These are phyloP conservation scores for Trypoxylon attenuatum DNA, from an alignment of 2,888 invertebrate genomes.

Conservation along the genomic window DNA sequence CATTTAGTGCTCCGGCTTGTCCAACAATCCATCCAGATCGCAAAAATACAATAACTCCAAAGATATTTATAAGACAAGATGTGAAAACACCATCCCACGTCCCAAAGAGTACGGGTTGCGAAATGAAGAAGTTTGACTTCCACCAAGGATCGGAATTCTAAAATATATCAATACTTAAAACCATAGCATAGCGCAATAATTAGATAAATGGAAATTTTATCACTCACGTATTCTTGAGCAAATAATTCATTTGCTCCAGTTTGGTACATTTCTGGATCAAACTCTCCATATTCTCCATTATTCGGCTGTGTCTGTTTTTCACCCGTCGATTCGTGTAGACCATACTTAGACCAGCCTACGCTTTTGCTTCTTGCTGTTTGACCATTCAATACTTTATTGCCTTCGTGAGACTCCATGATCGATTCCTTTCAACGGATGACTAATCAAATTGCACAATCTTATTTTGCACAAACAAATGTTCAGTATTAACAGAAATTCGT, in stretches of 20 bases:
- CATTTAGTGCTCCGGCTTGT: conserved; percentile 89
- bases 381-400: conserved; percentile 48
- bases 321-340: conserved; percentile 74
- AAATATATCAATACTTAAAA: conserved; percentile 47
- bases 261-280: conserved; percentile 88
- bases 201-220: neutral
- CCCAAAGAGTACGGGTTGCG: conserved; percentile 96
- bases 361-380: conserved; percentile 58
- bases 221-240: conserved; percentile 89
- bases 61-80: conserved; percentile 97
- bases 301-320: conserved; percentile 77
- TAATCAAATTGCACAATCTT: too few species aligned
- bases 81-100: conserved; percentile 99
- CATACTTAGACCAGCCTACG: conserved; percentile 78
- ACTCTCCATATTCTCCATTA: conserved; percentile 82
- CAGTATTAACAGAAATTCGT: neutral
- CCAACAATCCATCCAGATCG: conserved; percentile 98
- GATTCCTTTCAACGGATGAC: too few species aligned
- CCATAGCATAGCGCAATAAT: too few species aligned
- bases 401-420: conserved; percentile 58
- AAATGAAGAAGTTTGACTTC: conserved; percentile 97
- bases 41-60: conserved; percentile 97
- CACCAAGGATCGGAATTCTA: conserved; percentile 93
- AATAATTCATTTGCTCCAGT: conserved; percentile 93
- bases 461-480: too few species aligned